Conservation (phyloP, 2,113 vertebrate species). For the Illadopsis cleaveri region DNA sequence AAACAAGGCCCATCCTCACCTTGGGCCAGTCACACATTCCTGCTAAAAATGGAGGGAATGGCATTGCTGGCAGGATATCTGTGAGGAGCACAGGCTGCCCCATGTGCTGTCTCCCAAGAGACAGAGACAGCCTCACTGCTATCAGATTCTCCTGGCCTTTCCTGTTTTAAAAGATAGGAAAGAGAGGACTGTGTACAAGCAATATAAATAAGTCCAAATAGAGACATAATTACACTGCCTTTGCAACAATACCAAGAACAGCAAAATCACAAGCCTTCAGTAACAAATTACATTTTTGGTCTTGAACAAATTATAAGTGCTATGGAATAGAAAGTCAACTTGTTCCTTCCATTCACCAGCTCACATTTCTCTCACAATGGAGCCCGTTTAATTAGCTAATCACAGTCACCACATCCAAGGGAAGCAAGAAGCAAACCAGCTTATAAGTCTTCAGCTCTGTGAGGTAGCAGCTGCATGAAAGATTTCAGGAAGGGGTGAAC, state of each 20-base stretch:
- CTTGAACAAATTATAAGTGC: conserved; percentile 56
- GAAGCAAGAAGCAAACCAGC: background rate
- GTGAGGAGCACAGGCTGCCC: background rate
- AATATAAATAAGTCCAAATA: background rate
- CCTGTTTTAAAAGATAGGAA: background rate
- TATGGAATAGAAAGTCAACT: conserved; percentile 27
- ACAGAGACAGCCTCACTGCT: background rate
- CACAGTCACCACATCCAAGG: conserved; percentile 14
- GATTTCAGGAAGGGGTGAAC: background rate
- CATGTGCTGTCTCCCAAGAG: background rate
- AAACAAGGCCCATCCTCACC: background rate
- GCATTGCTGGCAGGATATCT: background rate
- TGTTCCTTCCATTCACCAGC: conserved; percentile 52
- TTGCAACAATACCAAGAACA: conserved; percentile 35
- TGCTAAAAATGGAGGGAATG: background rate
- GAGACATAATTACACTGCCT: conserved; percentile 1
- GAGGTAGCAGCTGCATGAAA: background rate
- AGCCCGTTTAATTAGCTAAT: background rate
- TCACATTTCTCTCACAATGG: conserved; percentile 47
- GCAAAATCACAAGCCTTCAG: background rate
- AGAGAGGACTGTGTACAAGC: background rate
- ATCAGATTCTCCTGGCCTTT: background rate
- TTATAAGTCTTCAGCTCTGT: background rate
- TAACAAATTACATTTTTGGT: conserved; percentile 18
- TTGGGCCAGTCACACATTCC: background rate